Evolutionary conservation across 2,888 invertebrate species (phyloP).

Genomic region (Phyllotreta striolata): DNA sequence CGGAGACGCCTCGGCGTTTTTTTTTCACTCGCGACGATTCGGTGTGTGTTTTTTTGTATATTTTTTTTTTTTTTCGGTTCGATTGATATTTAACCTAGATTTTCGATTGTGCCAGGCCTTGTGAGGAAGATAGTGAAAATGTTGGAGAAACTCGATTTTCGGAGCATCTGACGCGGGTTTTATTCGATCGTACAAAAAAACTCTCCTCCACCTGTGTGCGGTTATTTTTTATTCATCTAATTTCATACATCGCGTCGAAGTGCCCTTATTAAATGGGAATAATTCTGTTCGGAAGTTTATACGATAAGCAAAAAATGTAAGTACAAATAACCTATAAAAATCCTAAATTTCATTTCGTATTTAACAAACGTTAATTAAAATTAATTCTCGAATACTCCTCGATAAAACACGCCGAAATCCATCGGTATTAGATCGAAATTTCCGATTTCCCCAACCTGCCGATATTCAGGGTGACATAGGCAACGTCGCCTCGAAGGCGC

Average conservation of each 20-base stretch:
- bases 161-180: too few species aligned
- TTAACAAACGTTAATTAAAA: too few species aligned
- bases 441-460: neutral
- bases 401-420: too few species aligned
- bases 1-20: conserved; percentile 3
- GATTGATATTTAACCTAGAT: conserved; percentile 41
- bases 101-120: conserved; percentile 15
- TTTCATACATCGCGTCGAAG: neutral
- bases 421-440: conserved; percentile 15
- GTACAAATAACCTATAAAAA: too few species aligned
- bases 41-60: too few species aligned
- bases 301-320: conserved; percentile 49
- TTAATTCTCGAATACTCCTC: too few species aligned
- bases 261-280: conserved; percentile 34
- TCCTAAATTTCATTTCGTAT: too few species aligned
- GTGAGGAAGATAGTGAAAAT: conserved; percentile 30
- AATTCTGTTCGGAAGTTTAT: conserved; percentile 14
- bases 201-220: too few species aligned
- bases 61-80: too few species aligned
- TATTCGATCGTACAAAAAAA: too few species aligned
- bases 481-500: conserved; percentile 34
- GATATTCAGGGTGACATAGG: neutral
- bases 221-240: neutral
- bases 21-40: too few species aligned
- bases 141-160: conserved; percentile 10